Base-by-base conservation (phyloP, 1,140 invertebrate species). In the Bombus balteatus region DNA sequence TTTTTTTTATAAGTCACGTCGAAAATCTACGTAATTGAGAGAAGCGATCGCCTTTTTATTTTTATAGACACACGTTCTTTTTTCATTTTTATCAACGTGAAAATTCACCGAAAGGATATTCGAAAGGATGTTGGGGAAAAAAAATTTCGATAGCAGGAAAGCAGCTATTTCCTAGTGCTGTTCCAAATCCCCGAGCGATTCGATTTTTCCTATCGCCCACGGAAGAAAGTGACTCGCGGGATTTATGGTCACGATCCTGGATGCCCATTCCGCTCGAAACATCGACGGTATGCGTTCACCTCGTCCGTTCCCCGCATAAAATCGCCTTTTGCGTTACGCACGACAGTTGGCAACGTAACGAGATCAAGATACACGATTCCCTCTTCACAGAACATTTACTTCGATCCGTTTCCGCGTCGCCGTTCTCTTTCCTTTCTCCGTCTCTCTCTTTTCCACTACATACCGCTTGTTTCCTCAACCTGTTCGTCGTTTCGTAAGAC, bases 311-410 rank as follows among this genome's bases (percentile, higher is more conserved):
- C 37, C 34, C 66, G 37, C 37, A 41, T 39, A 76, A 37, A 66
- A 68, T 83, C 62, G 82, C 74, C 34, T 73, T 80, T 80, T 73
- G 59, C 76, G 83, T 80, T 80, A 78, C 66, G 83, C 83, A 85
- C 66, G 83, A 85, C 83, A 85, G 83, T 85, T 72, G 76, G 83
- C 66, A 80, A 79, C 83, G 68, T 80, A 85, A 85, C 83, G 76
- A 85, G 83, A 85, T 85, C 83, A 85, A 85, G 83, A 85, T 85
- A 85, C 83, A 85, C 83, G 76, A 41, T 80, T 72, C 83, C 77
- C 76, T 80, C 76, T 85, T 85, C 83, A 85, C 83, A 85, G 83
- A 85, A 85, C 83, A 85, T 85, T 85, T 85, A 85, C 68, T 79
- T 72, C 83, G 83, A 85, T 85, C 77, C 83, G 37, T 85, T 85